These are phyloP conservation scores for Ictalurus furcatus DNA, from an alignment of 2,113 vertebrate genomes.

Conservation along the genomic window DNA sequence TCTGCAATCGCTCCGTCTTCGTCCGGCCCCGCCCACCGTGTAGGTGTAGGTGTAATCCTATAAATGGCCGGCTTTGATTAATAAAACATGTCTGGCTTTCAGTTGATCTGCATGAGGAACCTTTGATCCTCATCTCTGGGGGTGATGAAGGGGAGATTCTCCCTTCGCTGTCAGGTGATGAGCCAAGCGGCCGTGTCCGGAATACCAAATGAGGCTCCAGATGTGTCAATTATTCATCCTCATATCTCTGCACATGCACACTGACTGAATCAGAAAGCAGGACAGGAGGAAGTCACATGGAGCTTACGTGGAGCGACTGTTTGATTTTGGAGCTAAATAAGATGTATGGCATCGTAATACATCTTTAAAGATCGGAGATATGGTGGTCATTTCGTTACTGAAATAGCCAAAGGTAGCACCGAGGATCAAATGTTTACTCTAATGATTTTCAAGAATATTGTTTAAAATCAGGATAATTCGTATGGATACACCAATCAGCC, in stretches of 20 bases:
- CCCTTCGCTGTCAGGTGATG: conserved; percentile 32
- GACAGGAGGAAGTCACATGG: not conserved
- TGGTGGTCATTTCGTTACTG: not conserved
- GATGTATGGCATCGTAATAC: not conserved
- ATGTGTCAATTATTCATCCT: conserved; percentile 59
- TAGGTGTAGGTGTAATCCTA: conserved; percentile 40
- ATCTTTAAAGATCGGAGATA: not conserved
- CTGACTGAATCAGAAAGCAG: conserved; percentile 28
- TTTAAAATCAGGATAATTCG: not conserved
- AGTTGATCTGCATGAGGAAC: conserved; percentile 55
- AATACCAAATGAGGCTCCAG: conserved; percentile 45
- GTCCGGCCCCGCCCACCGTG: conserved; percentile 36
- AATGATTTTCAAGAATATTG: not conserved
- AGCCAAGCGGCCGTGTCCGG: conserved; percentile 27
- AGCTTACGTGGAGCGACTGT: not conserved
- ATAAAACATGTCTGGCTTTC: conserved; percentile 61
- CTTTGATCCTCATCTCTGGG: conserved; percentile 61
- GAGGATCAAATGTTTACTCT: not conserved
- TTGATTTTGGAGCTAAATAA: not conserved
- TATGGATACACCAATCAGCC: too few relatives aligned
- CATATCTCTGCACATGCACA: conserved; percentile 36
- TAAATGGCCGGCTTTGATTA: conserved; percentile 59
- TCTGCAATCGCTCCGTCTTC: conserved; percentile 34
- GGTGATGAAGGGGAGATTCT: conserved; percentile 45
- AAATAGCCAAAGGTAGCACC: not conserved